Evolutionary conservation across 2,888 invertebrate species (phyloP), one percentile per base, ranked within the genome.

Genomic region (Dasypolia templi): DNA sequence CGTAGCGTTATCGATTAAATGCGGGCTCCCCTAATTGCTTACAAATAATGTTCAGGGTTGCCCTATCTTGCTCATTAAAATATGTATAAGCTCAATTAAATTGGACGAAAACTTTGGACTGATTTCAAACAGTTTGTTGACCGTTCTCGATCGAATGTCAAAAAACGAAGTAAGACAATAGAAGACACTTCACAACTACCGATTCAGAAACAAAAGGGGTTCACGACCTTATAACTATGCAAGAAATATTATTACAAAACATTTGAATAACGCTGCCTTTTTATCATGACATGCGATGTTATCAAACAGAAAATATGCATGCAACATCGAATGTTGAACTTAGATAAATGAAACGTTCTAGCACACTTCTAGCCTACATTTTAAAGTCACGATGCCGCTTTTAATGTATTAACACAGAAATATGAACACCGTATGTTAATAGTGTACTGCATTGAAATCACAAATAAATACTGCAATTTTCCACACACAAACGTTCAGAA

Each of bases 361-460:
- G 32, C 55, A 64, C 42, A 65, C 62, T 55, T 51, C 46, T 62
- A 53, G 22, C 72, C 70, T 70, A 69, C 51, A 72, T 71, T 39
- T 62, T 35, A 68, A 70, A 69, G 44, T 70, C 62, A 72, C 59
- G 4, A 56, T 46, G 53, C 19, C 53, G 68, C 73, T 78, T 67
- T 71, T 59, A 77, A 81, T 75, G 72, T 75, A 81, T 68, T 76
- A 74, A 65, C 72, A 55, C 65, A 73, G 55, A 72, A 78, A 75
- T 63, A 73, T 29, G 65, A 68, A 75, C 53, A 70, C 67, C 81
- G 65, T 56, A 68, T 81, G 72, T 62, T 66, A 83, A 82, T 65
- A 65, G 49, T 51, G 22, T 72, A 67, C 83, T 72, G 80, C 83
- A 82, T 67, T 72, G 83, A 79, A 82, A 82, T 83, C 68, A 69